phyloP scores from a whole-genome alignment of 2,888 invertebrate species.

The Aspidiotus rigidus region DNA sequence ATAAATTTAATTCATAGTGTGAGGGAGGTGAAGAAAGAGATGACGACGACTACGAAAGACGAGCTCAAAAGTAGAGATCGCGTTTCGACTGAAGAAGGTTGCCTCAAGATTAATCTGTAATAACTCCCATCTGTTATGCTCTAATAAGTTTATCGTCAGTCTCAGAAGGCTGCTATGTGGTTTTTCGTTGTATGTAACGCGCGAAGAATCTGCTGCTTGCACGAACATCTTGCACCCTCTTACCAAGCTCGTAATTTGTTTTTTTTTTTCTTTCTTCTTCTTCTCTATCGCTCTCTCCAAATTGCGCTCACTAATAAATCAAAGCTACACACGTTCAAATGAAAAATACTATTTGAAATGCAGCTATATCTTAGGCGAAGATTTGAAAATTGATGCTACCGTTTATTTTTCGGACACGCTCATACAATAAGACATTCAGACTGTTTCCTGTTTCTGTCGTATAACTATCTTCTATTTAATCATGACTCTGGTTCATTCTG shows the following conservation, averaged over 20 bases:
- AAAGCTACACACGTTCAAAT: too few relatives aligned
- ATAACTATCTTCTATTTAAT: too few relatives aligned
- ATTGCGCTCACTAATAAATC: too few relatives aligned
- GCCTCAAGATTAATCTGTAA: constrained; percentile 31
- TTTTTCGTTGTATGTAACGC: background rate
- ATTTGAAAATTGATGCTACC: too few relatives aligned
- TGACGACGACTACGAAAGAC: background rate
- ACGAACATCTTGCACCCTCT: constrained; percentile 31
- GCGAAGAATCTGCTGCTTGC: background rate
- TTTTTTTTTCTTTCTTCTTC: background rate
- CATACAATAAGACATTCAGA: too few relatives aligned
- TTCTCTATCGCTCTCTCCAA: background rate
- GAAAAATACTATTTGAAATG: too few relatives aligned
- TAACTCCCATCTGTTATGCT: constrained; percentile 32
- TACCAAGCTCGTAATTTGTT: background rate
- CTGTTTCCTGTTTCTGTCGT: too few relatives aligned
- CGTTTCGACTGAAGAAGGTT: constrained; percentile 19
- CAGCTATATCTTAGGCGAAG: too few relatives aligned
- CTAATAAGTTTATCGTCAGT: constrained; percentile 29
- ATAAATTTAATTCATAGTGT: background rate
- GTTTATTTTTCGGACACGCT: too few relatives aligned
- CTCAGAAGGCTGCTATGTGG: constrained; percentile 6
- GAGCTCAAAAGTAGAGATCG: constrained; percentile 5
- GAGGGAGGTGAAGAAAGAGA: background rate
- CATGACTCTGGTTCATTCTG: too few relatives aligned